Base-by-base conservation (phyloP, 2,113 vertebrate species). In the Pristiophorus japonicus region DNA sequence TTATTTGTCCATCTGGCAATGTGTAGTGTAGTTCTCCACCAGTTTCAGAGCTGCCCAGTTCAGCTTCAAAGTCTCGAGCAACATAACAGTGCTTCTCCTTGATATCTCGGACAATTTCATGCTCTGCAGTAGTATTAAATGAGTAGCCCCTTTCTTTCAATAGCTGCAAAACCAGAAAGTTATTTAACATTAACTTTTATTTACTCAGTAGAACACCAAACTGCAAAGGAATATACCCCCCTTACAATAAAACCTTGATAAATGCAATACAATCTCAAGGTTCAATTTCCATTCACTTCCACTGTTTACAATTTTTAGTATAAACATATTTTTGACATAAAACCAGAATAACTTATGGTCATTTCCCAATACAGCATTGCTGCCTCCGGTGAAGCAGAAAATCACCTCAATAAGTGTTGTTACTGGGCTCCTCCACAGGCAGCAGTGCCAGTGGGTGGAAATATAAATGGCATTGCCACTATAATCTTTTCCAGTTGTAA, bases 71-170 rank as follows among this genome's bases (percentile, higher is more conserved):
- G 96, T 97, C 75, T 24, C 96, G 95, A 51, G 97, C 96, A 55
- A 98, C 97, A 18, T 63, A 96, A 96, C 98, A 98, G 95, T 97
- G 97, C 27, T 73, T 96, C 96, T 98, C 98, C 96, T 98, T 98
- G 94, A 98, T 97, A 96, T 98, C 97, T 51, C 97, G 96, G 27
- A 97, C 97, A 0, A 98, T 97, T 97, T 98, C 98, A 95, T 96
- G 70, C 96, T 98, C 98, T 0, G 98, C 98, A 0, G 97, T 97
- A 30, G 97, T 97, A 45, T 96, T 95, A 97, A 98, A 97, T 95
- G 96, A 95, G 59, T 98, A 96, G 0, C 98, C 98, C 95, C 97
- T 97, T 84, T 98, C 98, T 96, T 96, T 97, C 87, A 98, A 96
- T 27, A 98, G 96, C 98, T 98, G 85, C 1, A 95, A 84, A 75